Base-by-base conservation (phyloP, 2,113 vertebrate species). In the Cololabis saira region DNA sequence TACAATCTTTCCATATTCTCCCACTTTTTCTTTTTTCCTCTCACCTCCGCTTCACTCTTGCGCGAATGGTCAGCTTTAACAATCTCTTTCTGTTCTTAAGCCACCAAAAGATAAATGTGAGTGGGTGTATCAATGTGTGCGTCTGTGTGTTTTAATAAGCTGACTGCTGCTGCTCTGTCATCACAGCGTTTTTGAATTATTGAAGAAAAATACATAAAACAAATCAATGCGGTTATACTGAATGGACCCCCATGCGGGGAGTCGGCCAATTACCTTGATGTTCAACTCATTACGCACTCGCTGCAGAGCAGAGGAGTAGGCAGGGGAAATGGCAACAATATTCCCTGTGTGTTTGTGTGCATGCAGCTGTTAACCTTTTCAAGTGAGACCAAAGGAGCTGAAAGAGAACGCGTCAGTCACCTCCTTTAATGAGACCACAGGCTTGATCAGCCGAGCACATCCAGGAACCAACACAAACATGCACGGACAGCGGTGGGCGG, bases 51-150 rank as follows among this genome's bases (percentile, higher is more conserved):
- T 62, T 7, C 67, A 64, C 52, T 81, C 60, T 49, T 59, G 44
- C 40, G 71, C 67, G 88, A 27, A 89, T 92, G 83, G 83, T 83
- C 84, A 64, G 33, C 59, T 82, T 81, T 91, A 91, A 92, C 85
- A 86, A 89, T 80, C 71, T 69, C 58, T 83, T 71, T 40, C 53
- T 75, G 62, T 74, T 82, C 74, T 61, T 48, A 56, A 45, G 48
- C 33, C 52, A 54, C 44, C 7, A 15, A 64, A 52, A 62, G 41
- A 62, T 16, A 52, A 61, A 69, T 47, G 18, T 19, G 47, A 44
- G 74, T 61, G 59, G 68, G 72, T 52, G 59, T 52, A 14, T 22
- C 15, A 21, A 22, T 51, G 27, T 53, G 41, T 64, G 21, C 48
- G 12, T 75, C 12, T 67, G 47, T 64, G 62, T 42, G 68, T 45